Evolutionary conservation across 1,140 invertebrate genomes (phyloP), one percentile per base, ranked within the genome.

Genomic region (Laodelphax striatellus): DNA sequence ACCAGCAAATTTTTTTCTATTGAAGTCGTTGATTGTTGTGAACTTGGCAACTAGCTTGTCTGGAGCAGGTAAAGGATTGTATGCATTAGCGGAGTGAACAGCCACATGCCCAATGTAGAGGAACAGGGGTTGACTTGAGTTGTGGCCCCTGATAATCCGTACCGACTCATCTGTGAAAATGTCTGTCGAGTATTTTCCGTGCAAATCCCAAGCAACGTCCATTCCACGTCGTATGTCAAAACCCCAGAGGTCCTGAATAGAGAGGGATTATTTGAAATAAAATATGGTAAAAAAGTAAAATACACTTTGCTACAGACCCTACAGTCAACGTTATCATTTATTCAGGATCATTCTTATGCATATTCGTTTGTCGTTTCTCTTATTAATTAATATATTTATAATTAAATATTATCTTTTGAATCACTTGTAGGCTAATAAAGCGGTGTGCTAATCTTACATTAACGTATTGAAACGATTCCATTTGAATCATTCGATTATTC

Each of bases 41-140:
- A 92, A 87, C 67, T 81, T 83, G 13, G 81, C 75, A 0, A 91
- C 78, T 21, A 81, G 75, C 19, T 82, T 75, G 65, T 87, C 82
- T 0, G 86, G 88, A 1, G 84, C 90, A 50, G 90, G 85, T 5
- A 95, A 73, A 0, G 87, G 86, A 68, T 86, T 84, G 66, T 88
- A 87, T 0, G 85, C 80, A 75, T 92, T 92, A 1, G 81, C 90
- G 2, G 85, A 88, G 73, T 95, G 92, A 2, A 90, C 86, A 0
- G 92, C 90, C 0, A 86, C 84, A 72, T 94, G 90, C 0, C 88
- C 84, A 19, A 95, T 70, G 70, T 91, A 92, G 0, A 96, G 76
- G 70, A 95, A 94, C 34, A 94, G 69, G 0, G 92, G 90, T 38
- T 78, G 71, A 3, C 73, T 55, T 0, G 57, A 65, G 63, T 90